These are phyloP conservation scores for Uria lomvia DNA, from an alignment of 2,113 vertebrate species.

Conservation along the genomic window DNA sequence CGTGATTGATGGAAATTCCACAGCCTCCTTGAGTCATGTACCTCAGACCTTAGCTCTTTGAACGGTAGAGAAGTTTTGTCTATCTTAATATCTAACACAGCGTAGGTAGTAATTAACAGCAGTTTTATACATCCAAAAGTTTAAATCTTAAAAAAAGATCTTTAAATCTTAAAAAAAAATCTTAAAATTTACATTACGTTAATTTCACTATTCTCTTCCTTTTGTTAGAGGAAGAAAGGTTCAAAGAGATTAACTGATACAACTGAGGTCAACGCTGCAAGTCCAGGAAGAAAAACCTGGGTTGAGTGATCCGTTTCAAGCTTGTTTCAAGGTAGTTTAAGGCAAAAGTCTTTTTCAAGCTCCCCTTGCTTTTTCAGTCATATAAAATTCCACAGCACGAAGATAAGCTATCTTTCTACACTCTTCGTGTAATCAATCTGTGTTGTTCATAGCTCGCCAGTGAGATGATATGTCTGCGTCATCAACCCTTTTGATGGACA, in stretches of 20 bases:
- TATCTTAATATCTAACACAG: background rate
- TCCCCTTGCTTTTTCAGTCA: background rate
- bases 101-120: background rate
- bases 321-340: background rate
- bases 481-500: slow-evolving; percentile 11
- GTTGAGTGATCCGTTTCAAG: background rate
- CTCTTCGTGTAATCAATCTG: background rate
- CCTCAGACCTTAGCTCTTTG: background rate
- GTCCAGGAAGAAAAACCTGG: background rate
- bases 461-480: background rate
- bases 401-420: background rate
- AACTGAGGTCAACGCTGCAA: background rate
- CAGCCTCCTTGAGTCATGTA: background rate
- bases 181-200: background rate
- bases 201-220: background rate
- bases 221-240: background rate
- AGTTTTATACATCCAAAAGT: background rate
- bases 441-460: background rate
- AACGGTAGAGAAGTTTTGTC: background rate
- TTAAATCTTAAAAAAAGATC: background rate
- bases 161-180: background rate
- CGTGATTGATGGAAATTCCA: background rate
- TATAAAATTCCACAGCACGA: background rate
- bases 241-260: background rate
- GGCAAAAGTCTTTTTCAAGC: background rate